Evolutionary conservation across 2,888 invertebrate genomes (phyloP), one percentile per base, ranked within the genome.

Genomic region (Leptopterna dolabrata): DNA sequence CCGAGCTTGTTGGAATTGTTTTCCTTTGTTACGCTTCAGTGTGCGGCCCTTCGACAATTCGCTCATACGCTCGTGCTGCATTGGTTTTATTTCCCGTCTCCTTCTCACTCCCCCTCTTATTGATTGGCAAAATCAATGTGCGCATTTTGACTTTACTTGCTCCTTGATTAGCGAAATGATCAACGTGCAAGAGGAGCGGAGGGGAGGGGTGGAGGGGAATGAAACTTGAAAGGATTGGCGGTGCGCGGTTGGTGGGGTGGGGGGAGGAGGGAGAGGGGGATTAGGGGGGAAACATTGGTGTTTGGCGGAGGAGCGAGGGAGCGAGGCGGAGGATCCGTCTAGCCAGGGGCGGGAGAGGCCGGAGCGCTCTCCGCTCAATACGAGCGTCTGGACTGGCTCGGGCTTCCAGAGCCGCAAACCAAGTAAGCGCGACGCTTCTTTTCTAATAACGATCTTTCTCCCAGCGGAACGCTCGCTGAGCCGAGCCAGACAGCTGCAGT

Each of bases 321-420:
- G 14, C 29, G 43, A 14, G 76, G 47, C 3, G 78, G 78, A 14
- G 43, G 41, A 13, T 24, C 78, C 45, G 78, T 78, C 78, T 78
- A 78, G 78, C 78, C 78, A 43, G 27, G 78, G 45, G 78, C 1
- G 36, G 36, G 73, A 30, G 73, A 71, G 71, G 71, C 13, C 11
- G 7, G 27, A 27, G 27, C 14, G 30, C 43, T 45, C 78, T 45
- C 27, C 45, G 78, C 45, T 78, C 78, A 78, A 78, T 78, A 78
- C 78, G 78, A 78, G 78, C 78, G 78, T 78, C 78, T 78, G 36
- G 36, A 4, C 36, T 36, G 36, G 36, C 36, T 36, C 36, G 2
- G 78, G 78, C 78, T 78, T 78, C 45, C 78, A 78, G 11, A 45
- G 78, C 78, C 78, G 78, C 78, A 78, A 43, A 76, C 76, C 76